phyloP scores from a whole-genome alignment of 2,888 invertebrate genomes.

The Drosophila prolongata region DNA sequence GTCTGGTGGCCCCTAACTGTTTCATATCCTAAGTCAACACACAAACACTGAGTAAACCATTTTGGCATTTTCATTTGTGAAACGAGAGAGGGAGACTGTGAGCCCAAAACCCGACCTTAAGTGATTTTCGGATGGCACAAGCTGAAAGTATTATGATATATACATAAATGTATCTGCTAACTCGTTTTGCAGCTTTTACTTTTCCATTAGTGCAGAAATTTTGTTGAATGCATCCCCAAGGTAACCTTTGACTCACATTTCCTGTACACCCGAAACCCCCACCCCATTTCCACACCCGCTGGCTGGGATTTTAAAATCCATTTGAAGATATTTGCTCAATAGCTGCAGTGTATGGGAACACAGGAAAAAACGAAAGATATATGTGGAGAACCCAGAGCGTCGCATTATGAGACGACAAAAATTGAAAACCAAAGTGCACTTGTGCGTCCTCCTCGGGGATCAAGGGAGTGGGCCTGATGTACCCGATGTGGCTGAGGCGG shows the following conservation, averaged over 20 bases:
- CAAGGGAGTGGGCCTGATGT: not conserved
- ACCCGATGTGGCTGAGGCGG: not conserved
- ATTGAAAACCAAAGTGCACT: slow-evolving; percentile 73
- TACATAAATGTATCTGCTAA: slow-evolving; percentile 47
- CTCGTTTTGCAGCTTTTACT: slow-evolving; percentile 62
- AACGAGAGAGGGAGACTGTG: not conserved
- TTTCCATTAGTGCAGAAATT: slow-evolving; percentile 70
- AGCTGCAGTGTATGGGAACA: slow-evolving; percentile 32
- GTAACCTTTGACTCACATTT: slow-evolving; percentile 63
- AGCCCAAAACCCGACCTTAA: slow-evolving; percentile 37
- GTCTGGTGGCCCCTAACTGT: slow-evolving; percentile 34
- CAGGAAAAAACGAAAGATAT: slow-evolving; percentile 26
- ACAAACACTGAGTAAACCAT: slow-evolving; percentile 34
- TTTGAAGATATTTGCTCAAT: slow-evolving; percentile 63
- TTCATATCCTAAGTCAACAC: slow-evolving; percentile 66
- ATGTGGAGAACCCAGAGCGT: slow-evolving; percentile 50
- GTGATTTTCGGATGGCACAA: slow-evolving; percentile 53
- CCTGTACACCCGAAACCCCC: slow-evolving; percentile 25
- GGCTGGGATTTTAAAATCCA: slow-evolving; percentile 66
- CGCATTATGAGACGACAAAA: slow-evolving; percentile 72
- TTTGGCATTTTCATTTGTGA: slow-evolving; percentile 46
- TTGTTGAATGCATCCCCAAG: slow-evolving; percentile 70
- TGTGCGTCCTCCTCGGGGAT: slow-evolving; percentile 51
- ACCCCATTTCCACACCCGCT: slow-evolving; percentile 1
- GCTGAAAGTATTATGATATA: slow-evolving; percentile 48